Evolutionary conservation across 2,113 vertebrate genomes (phyloP).

Genomic region (Menura novaehollandiae): DNA sequence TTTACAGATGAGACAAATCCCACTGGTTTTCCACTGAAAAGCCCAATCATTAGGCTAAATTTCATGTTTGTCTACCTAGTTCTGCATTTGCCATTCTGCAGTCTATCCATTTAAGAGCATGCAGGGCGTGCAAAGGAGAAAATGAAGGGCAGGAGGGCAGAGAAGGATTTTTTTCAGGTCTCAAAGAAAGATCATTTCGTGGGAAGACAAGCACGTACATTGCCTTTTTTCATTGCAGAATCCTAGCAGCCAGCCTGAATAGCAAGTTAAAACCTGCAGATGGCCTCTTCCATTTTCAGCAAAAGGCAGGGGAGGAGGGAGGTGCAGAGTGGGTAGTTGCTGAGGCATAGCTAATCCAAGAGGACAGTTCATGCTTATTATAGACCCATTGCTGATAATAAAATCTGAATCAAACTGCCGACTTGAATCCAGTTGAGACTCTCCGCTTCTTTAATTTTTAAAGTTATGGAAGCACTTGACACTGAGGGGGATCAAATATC

Average conservation of each 20-base stretch:
- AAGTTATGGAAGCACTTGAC: constrained; percentile 87
- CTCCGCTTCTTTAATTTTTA: constrained; percentile 88
- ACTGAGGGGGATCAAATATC: constrained; percentile 87
- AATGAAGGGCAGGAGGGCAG: background rate
- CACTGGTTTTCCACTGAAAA: background rate
- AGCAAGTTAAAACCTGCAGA: constrained; percentile 64
- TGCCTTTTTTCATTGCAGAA: background rate
- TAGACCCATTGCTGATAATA: constrained; percentile 86
- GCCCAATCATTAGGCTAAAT: background rate
- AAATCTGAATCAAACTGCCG: constrained; percentile 86
- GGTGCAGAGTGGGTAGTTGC: constrained; percentile 57
- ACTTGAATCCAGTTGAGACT: constrained; percentile 77
- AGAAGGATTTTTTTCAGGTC: background rate
- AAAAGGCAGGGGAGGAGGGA: constrained; percentile 63
- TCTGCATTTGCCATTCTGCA: background rate
- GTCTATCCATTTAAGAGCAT: background rate
- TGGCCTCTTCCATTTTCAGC: constrained; percentile 66
- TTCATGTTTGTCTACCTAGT: background rate
- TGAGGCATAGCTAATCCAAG: constrained; percentile 85
- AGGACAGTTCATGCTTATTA: constrained; percentile 92
- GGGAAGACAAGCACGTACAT: background rate
- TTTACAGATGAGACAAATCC: background rate
- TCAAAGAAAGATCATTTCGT: background rate
- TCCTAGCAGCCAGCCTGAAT: constrained; percentile 18
- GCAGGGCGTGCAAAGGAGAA: accelerated